Conservation (phyloP, 2,797 vertebrate genomes). For the Netta rufina region DNA sequence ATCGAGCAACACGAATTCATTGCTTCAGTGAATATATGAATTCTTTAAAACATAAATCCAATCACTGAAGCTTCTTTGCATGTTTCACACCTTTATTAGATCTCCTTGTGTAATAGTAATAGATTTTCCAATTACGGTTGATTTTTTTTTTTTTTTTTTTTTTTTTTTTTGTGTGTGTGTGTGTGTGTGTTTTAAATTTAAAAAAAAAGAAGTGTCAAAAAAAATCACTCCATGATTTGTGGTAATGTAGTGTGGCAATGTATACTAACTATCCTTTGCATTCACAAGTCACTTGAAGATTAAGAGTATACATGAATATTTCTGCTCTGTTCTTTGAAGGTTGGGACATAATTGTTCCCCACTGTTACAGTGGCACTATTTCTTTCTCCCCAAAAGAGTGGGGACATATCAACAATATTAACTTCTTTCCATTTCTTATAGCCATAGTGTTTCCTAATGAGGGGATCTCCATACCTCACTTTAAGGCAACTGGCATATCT, state of each 20-base stretch:
- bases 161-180: neutral
- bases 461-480: neutral
- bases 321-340: neutral
- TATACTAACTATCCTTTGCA: neutral
- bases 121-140: neutral
- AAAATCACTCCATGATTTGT: neutral
- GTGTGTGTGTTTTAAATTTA: neutral
- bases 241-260: neutral
- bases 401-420: neutral
- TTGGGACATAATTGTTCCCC: neutral
- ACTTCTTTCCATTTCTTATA: neutral
- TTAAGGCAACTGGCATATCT: neutral
- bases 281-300: neutral
- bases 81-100: neutral
- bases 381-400: neutral
- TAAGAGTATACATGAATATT: neutral
- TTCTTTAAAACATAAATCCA: neutral
- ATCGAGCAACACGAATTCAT: neutral
- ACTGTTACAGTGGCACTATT: neutral
- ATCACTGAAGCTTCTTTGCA: neutral
- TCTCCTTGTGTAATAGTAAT: neutral
- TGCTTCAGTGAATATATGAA: neutral
- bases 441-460: neutral
- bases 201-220: neutral
- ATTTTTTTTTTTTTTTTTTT: neutral